Conservation (phyloP, 2,797 vertebrate species). For the Enteromius anoplus region DNA sequence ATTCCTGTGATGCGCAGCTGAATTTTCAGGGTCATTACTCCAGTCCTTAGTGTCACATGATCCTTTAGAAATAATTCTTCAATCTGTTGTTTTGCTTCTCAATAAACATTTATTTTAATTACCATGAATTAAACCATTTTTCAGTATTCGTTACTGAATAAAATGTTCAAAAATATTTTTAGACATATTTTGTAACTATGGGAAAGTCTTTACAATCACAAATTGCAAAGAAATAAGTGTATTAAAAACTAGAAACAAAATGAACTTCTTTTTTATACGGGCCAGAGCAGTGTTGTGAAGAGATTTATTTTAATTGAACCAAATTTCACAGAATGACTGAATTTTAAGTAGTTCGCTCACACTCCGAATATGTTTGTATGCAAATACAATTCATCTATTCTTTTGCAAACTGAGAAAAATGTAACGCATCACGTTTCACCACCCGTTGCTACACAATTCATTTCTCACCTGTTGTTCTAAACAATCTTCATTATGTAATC, state of each 20-base stretch:
- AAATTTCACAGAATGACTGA: not conserved
- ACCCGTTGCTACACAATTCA: not conserved
- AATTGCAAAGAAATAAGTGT: not conserved
- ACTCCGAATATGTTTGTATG: not conserved
- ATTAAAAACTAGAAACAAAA: not conserved
- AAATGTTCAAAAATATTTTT: not conserved
- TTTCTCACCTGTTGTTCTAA: not conserved
- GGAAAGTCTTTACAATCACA: not conserved
- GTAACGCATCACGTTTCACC: not conserved
- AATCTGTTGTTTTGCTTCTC: not conserved
- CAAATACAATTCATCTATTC: conserved; percentile 5
- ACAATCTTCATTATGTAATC: not conserved
- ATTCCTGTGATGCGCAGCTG: not conserved
- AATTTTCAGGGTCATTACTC: not conserved
- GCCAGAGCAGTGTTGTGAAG: not conserved
- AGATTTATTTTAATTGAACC: not conserved
- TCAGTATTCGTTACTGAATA: not conserved
- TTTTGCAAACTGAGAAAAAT: not conserved
- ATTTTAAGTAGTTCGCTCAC: not conserved
- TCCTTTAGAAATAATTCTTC: not conserved
- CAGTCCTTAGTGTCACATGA: not conserved
- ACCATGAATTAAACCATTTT: not conserved
- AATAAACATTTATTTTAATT: not conserved
- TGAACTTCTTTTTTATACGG: not conserved
- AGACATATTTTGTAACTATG: not conserved